A percentile compares a stretch with the other conserved stretches of the same genome.
Conservation (phyloP, 2,797 vertebrate genomes). For the Podarcis siculus region DNA sequence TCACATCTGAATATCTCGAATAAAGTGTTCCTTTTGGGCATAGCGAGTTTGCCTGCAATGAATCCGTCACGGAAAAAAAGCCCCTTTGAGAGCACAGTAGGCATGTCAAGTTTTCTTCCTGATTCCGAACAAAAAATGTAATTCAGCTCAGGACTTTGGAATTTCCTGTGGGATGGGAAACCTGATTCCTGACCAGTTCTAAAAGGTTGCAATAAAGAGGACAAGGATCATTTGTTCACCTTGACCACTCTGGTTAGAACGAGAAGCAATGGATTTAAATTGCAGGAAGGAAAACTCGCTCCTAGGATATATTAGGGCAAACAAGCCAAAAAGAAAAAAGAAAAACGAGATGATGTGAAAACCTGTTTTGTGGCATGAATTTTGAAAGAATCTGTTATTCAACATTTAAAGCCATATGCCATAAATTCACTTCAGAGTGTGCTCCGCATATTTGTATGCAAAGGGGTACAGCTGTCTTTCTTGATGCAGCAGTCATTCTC, state of each 20-base stretch:
- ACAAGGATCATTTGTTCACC: slow-evolving; percentile 32
- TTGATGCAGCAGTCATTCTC: background rate
- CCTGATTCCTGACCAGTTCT: slow-evolving; percentile 39
- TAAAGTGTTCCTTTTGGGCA: background rate
- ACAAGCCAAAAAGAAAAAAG: background rate
- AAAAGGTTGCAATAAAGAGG: slow-evolving; percentile 35
- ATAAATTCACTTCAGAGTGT: background rate
- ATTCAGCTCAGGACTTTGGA: slow-evolving; percentile 43
- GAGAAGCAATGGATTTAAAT: slow-evolving; percentile 25
- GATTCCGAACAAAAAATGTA: slow-evolving; percentile 37
- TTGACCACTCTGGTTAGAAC: slow-evolving; percentile 25
- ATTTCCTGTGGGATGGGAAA: slow-evolving; percentile 48
- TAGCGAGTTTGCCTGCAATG: background rate
- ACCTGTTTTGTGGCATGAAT: background rate
- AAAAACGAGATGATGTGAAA: background rate
- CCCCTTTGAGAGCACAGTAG: background rate
- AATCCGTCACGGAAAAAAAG: background rate
- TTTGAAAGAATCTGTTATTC: background rate
- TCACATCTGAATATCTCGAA: background rate
- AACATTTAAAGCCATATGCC: background rate
- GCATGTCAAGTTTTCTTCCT: slow-evolving; percentile 16
- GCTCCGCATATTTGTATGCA: background rate
- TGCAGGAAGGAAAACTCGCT: slow-evolving; percentile 34
- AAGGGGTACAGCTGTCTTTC: background rate
- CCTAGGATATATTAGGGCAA: slow-evolving; percentile 7